Percentiles rank a stretch among this genome's conserved stretches.
Conservation (phyloP, 2,888 invertebrate genomes). For the Platycheirus albimanus region DNA sequence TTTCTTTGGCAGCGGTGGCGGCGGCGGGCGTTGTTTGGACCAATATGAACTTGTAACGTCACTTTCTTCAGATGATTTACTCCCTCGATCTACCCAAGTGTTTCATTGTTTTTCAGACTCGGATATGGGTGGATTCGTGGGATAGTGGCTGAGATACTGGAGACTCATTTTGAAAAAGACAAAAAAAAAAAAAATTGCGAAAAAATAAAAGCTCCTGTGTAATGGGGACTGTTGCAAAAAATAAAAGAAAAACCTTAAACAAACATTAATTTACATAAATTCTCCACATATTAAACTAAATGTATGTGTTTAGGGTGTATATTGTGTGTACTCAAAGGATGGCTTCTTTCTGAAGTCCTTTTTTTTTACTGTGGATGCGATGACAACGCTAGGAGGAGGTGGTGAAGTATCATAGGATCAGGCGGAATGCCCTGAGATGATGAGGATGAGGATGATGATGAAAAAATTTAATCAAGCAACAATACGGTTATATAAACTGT, state of each 20-base stretch:
- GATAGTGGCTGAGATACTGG: conserved; percentile 60
- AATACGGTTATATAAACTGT: conserved; percentile 69
- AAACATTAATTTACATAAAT: conserved; percentile 83
- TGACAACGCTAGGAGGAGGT: conserved; percentile 6
- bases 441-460: conserved; percentile 70
- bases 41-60: conserved; percentile 74
- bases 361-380: conserved; percentile 9
- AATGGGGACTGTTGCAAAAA: conserved; percentile 62
- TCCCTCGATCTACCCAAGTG: conserved; percentile 49
- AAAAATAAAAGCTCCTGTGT: conserved; percentile 64
- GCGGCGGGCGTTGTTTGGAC: conserved; percentile 18
- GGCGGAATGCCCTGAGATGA: conserved; percentile 37
- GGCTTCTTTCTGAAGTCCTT: conserved; percentile 30
- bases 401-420: conserved; percentile 3
- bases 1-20: too few species aligned
- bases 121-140: conserved; percentile 48
- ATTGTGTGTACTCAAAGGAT: conserved; percentile 64
- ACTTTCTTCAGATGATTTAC: conserved; percentile 73
- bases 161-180: conserved; percentile 60
- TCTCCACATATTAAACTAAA: conserved; percentile 76
- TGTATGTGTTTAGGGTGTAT: conserved; percentile 67
- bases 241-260: conserved; percentile 82
- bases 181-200: conserved; percentile 50
- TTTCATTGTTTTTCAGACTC: conserved; percentile 41
- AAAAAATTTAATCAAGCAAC: conserved; percentile 74